Conservation (phyloP, 2,888 invertebrate species). For the Listrodromus nycthemerus region DNA sequence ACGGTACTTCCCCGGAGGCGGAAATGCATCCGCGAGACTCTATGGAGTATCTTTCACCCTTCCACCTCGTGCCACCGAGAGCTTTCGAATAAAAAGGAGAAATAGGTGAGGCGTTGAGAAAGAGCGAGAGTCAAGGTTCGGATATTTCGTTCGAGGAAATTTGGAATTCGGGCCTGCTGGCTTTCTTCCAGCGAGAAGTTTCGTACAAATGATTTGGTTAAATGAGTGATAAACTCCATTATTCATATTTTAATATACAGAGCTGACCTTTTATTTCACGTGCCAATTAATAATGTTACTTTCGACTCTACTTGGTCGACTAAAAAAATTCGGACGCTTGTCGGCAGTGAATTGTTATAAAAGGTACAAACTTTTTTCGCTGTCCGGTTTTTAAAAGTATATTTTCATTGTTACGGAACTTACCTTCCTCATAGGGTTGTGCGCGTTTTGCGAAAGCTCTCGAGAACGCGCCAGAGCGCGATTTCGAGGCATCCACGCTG, state of each 20-base stretch:
- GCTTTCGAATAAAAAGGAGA: constrained; percentile 9
- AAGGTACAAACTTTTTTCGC: too few species aligned
- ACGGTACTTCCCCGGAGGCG: constrained; percentile 67
- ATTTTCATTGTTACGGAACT: constrained; percentile 68
- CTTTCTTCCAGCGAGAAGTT: neutral
- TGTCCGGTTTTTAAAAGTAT: too few species aligned
- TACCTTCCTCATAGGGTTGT: constrained; percentile 82
- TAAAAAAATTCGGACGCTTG: too few species aligned
- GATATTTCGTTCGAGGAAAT: constrained; percentile 1
- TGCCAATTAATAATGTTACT: too few species aligned
- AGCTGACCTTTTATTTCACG: too few species aligned
- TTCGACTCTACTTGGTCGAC: too few species aligned
- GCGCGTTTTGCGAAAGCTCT: constrained; percentile 81
- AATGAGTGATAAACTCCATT: too few species aligned
- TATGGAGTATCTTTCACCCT: constrained; percentile 9
- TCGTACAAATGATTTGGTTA: too few species aligned
- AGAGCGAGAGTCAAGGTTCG: constrained; percentile 27
- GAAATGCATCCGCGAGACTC: constrained; percentile 52
- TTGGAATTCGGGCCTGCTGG: constrained; percentile 4
- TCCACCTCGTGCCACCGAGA: neutral
- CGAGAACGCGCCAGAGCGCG: constrained; percentile 79
- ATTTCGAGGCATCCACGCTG: constrained; percentile 78
- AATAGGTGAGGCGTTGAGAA: constrained; percentile 43
- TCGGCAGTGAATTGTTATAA: too few species aligned
- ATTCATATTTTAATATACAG: too few species aligned